Base-by-base conservation (phyloP, 1,140 invertebrate genomes). In the Harpegnathos saltator region DNA sequence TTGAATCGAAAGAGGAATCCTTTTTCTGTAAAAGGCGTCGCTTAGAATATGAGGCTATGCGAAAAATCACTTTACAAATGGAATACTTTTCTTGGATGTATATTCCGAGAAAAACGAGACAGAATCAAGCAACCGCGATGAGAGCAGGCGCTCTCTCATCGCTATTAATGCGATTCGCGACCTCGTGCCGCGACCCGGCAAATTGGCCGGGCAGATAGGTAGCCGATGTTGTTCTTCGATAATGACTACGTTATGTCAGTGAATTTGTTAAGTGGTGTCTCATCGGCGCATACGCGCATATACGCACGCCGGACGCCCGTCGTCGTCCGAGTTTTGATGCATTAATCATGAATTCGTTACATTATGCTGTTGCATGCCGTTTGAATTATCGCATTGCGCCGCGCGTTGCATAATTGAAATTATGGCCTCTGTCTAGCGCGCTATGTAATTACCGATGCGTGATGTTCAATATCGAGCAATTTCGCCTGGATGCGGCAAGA, bases 331-430 rank as follows among this genome's bases (percentile, higher is more conserved):
- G 15, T 50, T 74, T 54, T 62, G 78, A 74, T 74, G 56, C 56
- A 81, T 81, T 73, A 82, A 82, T 74, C 58, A 82, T 74, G 66
- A 74, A 82, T 82, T 69, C 26, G 77, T 81, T 73, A 63, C 44
- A 74, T 74, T 54, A 82, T 74, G 78, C 56, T 38, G 48, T 59
- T 38, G 58, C 69, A 74, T 82, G 69, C 26, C 59, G 58, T 74
- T 73, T 82, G 71, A 82, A 82, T 82, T 72, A 82, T 82, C 48
- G 78, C 58, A 63, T 82, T 82, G 68, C 58, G 50, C 29, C 19
- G 78, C 50, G 44, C 19, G 56, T 82, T 82, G 78, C 71, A 73
- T 82, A 82, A 82, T 82, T 82, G 71, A 82, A 82, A 82, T 72
- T 82, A 82, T 82, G 71, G 71, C 38, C 74, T 62, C 68, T 52